Base-by-base conservation (phyloP, 2,888 invertebrate species). In the Drosophila histrio region DNA sequence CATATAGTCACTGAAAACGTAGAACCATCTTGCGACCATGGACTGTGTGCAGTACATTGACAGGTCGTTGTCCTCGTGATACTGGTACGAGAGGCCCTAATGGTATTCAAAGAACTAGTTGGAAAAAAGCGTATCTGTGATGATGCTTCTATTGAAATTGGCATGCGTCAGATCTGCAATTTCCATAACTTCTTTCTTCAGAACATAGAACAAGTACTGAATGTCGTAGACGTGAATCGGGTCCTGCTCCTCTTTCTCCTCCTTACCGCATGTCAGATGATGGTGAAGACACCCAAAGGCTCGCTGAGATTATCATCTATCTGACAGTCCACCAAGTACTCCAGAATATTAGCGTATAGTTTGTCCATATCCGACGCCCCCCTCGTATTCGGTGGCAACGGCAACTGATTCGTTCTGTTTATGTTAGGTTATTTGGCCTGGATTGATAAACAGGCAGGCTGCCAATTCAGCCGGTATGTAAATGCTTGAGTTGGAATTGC, bases 391-490 rank as follows among this genome's bases (percentile, higher is more conserved):
- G 91, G 89, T 3, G 93, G 92, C 21, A 91, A 66, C 1, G 91
- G 91, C 39, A 94, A 85, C 57, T 91, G 88, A 78, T 94, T 94
- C 0, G 93, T 92, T 1, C 84, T 77, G 1, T 91, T 85, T 0
- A 92, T 90, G 62, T 91, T 5, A 19, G n/a, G 19, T 6, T 6
- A 21, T 6, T 1, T 67, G 78, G 91, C 92, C 91, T 39, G 92
- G 92, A 79, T 91, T 91, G 0, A 94, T 83, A 6, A 92, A 94
- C 70, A 92, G 89, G 11, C 90, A 90, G 0, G 94, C 68, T 0
- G 93, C 92, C 36, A 94, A 90, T 85, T 94, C 94, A 1, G 93
- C 94, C 0, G 94, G 94, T 13, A 91, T 88, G 75, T 92, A 93
- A 1, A 89, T 62, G 0, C 78, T 74, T 2, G 76, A 73, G 0